Percentiles rank a stretch among this genome's conserved stretches.
Conservation (phyloP, 2,888 invertebrate genomes). For the Auanema sp. region DNA sequence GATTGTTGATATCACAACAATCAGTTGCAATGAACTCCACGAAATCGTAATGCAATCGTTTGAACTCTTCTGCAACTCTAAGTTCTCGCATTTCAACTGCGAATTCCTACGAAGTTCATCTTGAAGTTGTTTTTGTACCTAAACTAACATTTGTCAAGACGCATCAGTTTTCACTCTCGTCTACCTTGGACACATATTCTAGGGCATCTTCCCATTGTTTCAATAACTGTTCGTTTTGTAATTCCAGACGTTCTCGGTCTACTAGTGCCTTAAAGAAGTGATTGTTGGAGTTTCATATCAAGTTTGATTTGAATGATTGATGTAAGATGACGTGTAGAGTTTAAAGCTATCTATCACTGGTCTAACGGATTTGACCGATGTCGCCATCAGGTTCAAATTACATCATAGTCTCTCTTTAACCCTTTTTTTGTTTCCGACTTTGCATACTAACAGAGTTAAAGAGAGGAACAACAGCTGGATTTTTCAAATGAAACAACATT, state of each 20-base stretch:
- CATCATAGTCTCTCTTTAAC: neutral
- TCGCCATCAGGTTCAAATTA: neutral
- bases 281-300: neutral
- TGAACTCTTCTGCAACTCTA: constrained; percentile 19
- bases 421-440: neutral
- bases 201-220: constrained; percentile 46
- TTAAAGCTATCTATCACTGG: constrained; percentile 24
- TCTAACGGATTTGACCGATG: constrained; percentile 12
- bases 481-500: neutral
- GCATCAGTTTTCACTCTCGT: constrained; percentile 4
- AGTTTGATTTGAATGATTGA: neutral
- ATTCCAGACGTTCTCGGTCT: constrained; percentile 40
- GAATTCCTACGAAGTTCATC: constrained; percentile 36
- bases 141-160: neutral
- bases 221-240: constrained; percentile 46
- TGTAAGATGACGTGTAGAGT: constrained; percentile 20
- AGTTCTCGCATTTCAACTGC: constrained; percentile 29
- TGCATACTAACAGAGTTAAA: neutral
- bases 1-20: constrained; percentile 14
- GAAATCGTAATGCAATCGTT: constrained; percentile 35
- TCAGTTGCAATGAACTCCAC: constrained; percentile 20
- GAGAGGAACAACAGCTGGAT: neutral
- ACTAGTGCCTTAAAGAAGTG: constrained; percentile 25
- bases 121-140: constrained; percentile 46
- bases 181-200: constrained; percentile 44